Evolutionary conservation across 2,113 vertebrate genomes (phyloP).

Genomic region (Zingel zingel): DNA sequence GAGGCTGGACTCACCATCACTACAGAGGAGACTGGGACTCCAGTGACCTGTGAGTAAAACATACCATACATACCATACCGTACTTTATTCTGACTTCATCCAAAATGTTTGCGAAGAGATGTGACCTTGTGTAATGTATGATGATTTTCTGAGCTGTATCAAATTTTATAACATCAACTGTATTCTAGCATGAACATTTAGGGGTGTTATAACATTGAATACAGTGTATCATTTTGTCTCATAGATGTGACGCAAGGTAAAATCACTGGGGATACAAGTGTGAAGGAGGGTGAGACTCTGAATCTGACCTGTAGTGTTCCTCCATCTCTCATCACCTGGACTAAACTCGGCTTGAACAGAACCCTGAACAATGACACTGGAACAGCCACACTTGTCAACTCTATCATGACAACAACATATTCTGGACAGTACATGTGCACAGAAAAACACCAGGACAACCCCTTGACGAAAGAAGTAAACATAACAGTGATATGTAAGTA

Average conservation of each 20-base stretch:
- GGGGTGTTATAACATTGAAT: background rate
- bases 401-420: conserved; percentile 13
- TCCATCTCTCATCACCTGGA: conserved; percentile 25
- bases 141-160: background rate
- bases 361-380: background rate
- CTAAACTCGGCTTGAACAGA: no score
- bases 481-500: conserved; percentile 57
- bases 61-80: background rate
- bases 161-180: background rate
- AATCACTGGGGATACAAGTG: background rate
- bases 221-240: background rate
- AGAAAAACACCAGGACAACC: background rate
- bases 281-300: conserved; percentile 51
- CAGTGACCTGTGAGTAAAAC: conserved; percentile 16
- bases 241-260: conserved; percentile 29
- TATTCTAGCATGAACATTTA: background rate
- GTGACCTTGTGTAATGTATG: background rate
- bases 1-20: conserved; percentile 52
- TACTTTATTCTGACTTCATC: background rate
- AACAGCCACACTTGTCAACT: conserved; percentile 7
- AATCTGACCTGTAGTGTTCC: conserved; percentile 57
- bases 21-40: conserved; percentile 13
- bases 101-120: background rate
- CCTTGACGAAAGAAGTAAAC: conserved; percentile 8
- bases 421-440: conserved; percentile 60